A percentile compares a stretch with the other conserved stretches of the same genome.
Evolutionary conservation across 2,888 invertebrate genomes (phyloP).

Genomic region (Drosophila helvetica): DNA sequence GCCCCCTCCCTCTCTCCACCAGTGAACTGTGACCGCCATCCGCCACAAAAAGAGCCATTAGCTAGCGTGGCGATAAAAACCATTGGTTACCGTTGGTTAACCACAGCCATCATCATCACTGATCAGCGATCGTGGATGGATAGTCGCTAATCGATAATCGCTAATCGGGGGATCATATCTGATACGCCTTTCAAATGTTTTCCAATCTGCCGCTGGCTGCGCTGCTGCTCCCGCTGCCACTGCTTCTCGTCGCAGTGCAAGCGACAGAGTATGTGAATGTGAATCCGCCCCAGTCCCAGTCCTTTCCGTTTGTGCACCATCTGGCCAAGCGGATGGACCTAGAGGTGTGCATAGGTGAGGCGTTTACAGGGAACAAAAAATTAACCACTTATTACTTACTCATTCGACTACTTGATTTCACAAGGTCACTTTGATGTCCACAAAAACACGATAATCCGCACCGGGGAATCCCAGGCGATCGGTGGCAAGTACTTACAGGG

Average conservation of each 20-base stretch:
- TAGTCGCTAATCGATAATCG: too few species aligned
- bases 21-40: slow-evolving; percentile 57
- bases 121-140: too few species aligned
- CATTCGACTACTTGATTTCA: background rate
- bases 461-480: slow-evolving; percentile 93
- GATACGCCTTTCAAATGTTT: slow-evolving; percentile 44
- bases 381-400: background rate
- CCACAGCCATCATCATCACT: too few species aligned
- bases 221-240: slow-evolving; percentile 12
- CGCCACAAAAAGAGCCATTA: slow-evolving; percentile 33
- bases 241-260: slow-evolving; percentile 49
- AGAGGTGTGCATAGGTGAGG: slow-evolving; percentile 82
- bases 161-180: background rate
- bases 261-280: slow-evolving; percentile 49
- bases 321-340: slow-evolving; percentile 83
- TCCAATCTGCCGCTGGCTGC: slow-evolving; percentile 15
- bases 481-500: slow-evolving; percentile 95
- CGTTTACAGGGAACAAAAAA: background rate
- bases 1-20: background rate
- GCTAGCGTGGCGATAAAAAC: slow-evolving; percentile 11
- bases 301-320: slow-evolving; percentile 54
- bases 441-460: slow-evolving; percentile 94
- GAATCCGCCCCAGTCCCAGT: slow-evolving; percentile 6
- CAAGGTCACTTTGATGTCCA: slow-evolving; percentile 90
- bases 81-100: too few species aligned